A percentile compares a stretch with the other conserved stretches of the same genome.
Conservation (phyloP, 2,113 vertebrate genomes). For the Papio anubis region DNA sequence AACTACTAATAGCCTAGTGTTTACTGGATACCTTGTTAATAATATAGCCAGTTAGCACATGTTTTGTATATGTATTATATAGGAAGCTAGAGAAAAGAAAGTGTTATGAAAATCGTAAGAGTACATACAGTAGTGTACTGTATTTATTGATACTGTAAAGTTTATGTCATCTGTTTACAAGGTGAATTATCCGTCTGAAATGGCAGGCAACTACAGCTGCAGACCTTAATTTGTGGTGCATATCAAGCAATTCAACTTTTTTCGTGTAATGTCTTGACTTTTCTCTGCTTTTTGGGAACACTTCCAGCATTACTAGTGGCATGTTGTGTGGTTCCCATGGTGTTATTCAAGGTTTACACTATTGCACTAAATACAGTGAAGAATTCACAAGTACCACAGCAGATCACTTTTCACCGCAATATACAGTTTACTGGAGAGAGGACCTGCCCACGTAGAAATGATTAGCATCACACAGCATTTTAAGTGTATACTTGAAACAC, state of each 20-base stretch:
- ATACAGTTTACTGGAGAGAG: not conserved
- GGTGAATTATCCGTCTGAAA: not conserved
- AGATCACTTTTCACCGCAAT: not conserved
- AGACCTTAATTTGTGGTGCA: not conserved
- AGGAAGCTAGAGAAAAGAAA: not conserved
- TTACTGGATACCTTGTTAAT: not conserved
- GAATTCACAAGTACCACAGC: not conserved
- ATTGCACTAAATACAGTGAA: not conserved
- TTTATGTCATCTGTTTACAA: not conserved
- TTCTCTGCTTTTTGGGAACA: not conserved
- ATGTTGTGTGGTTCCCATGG: not conserved
- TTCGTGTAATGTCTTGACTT: not conserved
- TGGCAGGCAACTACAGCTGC: not conserved
- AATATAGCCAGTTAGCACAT: not conserved
- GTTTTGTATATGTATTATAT: not conserved
- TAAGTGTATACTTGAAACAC: not conserved
- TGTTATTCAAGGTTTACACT: not conserved
- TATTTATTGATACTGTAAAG: not conserved
- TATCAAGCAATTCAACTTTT: not conserved
- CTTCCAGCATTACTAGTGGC: not conserved
- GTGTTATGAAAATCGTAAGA: not conserved
- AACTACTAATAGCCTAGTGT: not conserved
- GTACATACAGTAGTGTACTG: not conserved
- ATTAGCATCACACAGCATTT: not conserved
- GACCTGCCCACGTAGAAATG: not conserved